phyloP scores from a whole-genome alignment of 2,888 invertebrate genomes.

The Tipula helvola region DNA sequence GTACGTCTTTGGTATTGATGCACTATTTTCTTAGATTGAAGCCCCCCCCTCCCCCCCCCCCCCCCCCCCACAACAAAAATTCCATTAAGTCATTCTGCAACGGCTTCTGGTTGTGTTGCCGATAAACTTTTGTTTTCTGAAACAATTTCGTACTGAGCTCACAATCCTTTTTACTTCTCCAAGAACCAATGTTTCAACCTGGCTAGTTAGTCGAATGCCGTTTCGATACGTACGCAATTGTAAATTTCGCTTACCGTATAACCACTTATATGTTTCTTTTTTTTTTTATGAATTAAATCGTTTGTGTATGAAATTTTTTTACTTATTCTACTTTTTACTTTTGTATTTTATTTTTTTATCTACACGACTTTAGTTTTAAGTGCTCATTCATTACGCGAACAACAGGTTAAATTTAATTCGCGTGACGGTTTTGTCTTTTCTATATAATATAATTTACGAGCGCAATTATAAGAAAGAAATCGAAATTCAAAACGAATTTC shows the following conservation, averaged over 20 bases:
- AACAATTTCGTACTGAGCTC: too few relatives aligned
- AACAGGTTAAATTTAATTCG: not conserved
- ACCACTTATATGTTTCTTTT: not conserved
- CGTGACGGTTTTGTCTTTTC: not conserved
- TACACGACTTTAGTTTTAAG: not conserved
- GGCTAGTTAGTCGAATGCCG: too few relatives aligned
- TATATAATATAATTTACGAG: not conserved
- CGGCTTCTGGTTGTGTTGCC: too few relatives aligned
- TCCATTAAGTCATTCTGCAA: too few relatives aligned
- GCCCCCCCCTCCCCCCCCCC: too few relatives aligned
- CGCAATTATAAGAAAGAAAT: not conserved
- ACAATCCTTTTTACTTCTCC: too few relatives aligned
- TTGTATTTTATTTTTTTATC: not conserved
- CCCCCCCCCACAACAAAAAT: too few relatives aligned
- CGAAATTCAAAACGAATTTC: not conserved
- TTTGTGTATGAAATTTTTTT: not conserved
- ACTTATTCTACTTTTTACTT: not conserved
- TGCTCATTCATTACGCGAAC: not conserved
- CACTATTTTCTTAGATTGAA: too few relatives aligned
- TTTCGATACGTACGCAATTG: too few relatives aligned
- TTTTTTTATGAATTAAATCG: not conserved
- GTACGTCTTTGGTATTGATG: too few relatives aligned
- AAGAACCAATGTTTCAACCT: too few relatives aligned
- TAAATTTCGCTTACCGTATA: not conserved
- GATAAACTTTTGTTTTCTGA: too few relatives aligned